These are phyloP conservation scores for Rhinella marina DNA, from an alignment of 2,797 vertebrate species.

Conservation along the genomic window DNA sequence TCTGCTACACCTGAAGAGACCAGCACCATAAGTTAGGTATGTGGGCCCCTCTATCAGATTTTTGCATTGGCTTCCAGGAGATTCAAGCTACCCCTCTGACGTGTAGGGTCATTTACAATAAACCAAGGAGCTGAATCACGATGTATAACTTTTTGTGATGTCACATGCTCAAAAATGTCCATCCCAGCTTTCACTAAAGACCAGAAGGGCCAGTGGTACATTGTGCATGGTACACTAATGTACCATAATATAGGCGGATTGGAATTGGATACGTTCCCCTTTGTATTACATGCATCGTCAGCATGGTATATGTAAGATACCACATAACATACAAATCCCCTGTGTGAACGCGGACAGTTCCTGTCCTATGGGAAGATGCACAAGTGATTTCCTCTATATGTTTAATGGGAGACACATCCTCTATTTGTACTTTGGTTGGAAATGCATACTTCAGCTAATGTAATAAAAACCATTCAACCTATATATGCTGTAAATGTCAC, in stretches of 20 bases:
- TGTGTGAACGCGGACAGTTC: not conserved
- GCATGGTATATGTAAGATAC: not conserved
- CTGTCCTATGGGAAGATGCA: not conserved
- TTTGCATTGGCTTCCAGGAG: too few relatives aligned
- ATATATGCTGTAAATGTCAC: conserved; percentile 27
- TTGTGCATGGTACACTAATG: not conserved
- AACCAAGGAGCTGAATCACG: too few relatives aligned
- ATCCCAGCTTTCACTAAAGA: too few relatives aligned
- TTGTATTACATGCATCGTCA: not conserved
- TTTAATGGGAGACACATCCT: not conserved
- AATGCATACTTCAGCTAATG: conserved; percentile 27
- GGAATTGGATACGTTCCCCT: not conserved
- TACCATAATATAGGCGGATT: not conserved
- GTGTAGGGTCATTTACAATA: too few relatives aligned
- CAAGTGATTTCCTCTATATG: not conserved
- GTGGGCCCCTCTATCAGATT: too few relatives aligned
- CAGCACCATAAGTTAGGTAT: too few relatives aligned
- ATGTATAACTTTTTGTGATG: too few relatives aligned
- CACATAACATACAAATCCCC: not conserved
- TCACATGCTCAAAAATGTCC: too few relatives aligned
- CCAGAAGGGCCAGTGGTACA: too few relatives aligned
- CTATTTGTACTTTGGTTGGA: conserved; percentile 15
- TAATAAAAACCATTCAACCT: conserved; percentile 5
- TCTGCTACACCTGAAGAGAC: too few relatives aligned
- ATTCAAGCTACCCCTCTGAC: too few relatives aligned